Conservation (phyloP, 2,888 invertebrate species). For the Teinopalpus imperialis region DNA sequence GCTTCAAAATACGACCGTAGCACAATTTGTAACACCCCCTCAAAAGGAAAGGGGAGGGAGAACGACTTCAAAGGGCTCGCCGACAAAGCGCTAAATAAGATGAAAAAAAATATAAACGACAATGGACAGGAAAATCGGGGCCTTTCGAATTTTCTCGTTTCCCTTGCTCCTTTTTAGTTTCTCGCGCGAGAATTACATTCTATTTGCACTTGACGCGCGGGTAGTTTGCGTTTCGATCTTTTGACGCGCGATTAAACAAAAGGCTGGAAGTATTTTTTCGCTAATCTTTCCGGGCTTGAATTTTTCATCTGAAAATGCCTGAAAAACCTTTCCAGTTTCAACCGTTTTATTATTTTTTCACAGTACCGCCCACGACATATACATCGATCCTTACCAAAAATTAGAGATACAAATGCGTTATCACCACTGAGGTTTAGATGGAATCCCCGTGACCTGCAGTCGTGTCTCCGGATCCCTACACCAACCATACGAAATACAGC, state of each 20-base stretch:
- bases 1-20: conserved; percentile 65
- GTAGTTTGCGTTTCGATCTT: conserved; percentile 45
- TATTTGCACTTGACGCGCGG: conserved; percentile 31
- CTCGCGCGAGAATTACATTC: conserved; percentile 54
- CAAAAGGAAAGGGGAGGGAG: conserved; percentile 39
- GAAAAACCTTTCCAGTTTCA: too few species aligned
- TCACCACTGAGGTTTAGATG: too few species aligned
- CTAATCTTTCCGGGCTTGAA: conserved; percentile 23
- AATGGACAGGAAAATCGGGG: conserved; percentile 76
- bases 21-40: conserved; percentile 76
- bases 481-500: too few species aligned
- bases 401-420: too few species aligned
- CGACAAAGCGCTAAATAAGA: conserved; percentile 82
- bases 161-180: conserved; percentile 51
- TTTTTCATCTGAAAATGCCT: conserved; percentile 2
- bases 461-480: too few species aligned
- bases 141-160: conserved; percentile 61
- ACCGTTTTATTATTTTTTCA: too few species aligned
- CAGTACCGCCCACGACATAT: too few species aligned
- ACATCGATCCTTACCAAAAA: too few species aligned
- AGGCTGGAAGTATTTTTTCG: conserved; percentile 29
- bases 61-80: conserved; percentile 73
- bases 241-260: conserved; percentile 39
- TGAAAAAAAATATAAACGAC: conserved; percentile 76
- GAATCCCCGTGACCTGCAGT: too few species aligned